Evolutionary conservation across 1,140 invertebrate genomes (phyloP).

Genomic region (Coenobita brevimanus): DNA sequence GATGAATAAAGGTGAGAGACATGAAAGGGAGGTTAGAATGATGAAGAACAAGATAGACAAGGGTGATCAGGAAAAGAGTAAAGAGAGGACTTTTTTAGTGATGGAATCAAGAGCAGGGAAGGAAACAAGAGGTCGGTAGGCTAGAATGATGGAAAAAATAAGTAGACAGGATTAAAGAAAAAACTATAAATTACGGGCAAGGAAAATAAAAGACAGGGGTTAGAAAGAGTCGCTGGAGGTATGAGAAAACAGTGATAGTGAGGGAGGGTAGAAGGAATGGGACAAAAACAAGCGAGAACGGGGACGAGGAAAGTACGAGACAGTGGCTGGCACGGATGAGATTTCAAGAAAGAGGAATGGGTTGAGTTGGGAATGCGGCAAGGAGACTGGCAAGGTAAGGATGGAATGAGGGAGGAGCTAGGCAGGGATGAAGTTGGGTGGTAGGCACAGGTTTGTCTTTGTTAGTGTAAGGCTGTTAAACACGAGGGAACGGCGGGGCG

Average conservation of each 20-base stretch:
- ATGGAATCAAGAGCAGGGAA: not conserved
- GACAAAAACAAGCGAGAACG: not conserved
- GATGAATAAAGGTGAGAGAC: not conserved
- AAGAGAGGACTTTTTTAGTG: not conserved
- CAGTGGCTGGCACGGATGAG: not conserved
- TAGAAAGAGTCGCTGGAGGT: not conserved
- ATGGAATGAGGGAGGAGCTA: no score
- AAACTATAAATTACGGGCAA: not conserved
- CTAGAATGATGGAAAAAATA: not conserved
- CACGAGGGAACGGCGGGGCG: conserved; percentile 9
- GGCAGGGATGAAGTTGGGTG: not conserved
- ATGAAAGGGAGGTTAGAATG: not conserved
- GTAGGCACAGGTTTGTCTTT: conserved; percentile 16
- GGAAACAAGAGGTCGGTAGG: not conserved
- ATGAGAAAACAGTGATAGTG: no score
- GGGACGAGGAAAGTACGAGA: not conserved
- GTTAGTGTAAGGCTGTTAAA: conserved; percentile 38
- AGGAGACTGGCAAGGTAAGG: not conserved
- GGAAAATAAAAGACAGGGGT: not conserved
- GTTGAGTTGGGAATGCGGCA: not conserved
- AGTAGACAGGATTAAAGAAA: not conserved
- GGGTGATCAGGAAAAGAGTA: not conserved
- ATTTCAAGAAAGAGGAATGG: not conserved
- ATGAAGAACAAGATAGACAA: not conserved
- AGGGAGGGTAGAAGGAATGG: not conserved